Evolutionary conservation across 2,113 vertebrate species (phyloP), one percentile per base, ranked within the genome.

Genomic region (Perognathus longimembris): DNA sequence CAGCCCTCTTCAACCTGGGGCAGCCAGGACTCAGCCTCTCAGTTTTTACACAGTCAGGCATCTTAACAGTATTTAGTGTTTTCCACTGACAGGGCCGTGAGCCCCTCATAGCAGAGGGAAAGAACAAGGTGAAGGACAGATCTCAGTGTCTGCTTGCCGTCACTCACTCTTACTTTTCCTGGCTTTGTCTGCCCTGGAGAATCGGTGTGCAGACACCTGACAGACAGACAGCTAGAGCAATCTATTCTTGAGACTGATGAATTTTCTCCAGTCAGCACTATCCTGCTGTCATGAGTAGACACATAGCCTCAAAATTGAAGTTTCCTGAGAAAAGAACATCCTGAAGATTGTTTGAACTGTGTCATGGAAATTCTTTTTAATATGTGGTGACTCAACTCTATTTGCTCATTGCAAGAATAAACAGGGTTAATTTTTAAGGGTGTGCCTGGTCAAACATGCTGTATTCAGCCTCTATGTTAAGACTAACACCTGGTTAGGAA

Each of bases 361-460:
- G 26, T 86, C 85, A 45, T 71, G 95, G 83, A 92, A 93, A 88
- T 15, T 21, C 8, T 79, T 84, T 79, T 90, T 85, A 91, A 95
- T 6, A 0, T 42, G 21, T 91, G 24, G 80, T 97, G 95, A 97
- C 89, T 97, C 93, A 97, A 95, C 89, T 7, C 42, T 97, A 82
- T 97, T 97, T 96, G 94, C 83, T 96, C 95, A 93, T 28, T 86
- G 77, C 21, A 76, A 82, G 93, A 78, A 96, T 57, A 83, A 95
- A 64, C 71, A 61, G n/a, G 59, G 82, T 17, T 90, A 71, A 70
- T 95, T 94, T 95, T 71, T 88, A 86, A 96, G 95, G 97, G 97
- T 93, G 97, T 96, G 97, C 76, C 94, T 96, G 70, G 94, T 97
- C 94, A 97, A 97, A 96, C 75, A 96, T 0, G 20, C n/a, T 66